Evolutionary conservation across 2,113 vertebrate genomes (phyloP).

Genomic region (Perca schrenkii): DNA sequence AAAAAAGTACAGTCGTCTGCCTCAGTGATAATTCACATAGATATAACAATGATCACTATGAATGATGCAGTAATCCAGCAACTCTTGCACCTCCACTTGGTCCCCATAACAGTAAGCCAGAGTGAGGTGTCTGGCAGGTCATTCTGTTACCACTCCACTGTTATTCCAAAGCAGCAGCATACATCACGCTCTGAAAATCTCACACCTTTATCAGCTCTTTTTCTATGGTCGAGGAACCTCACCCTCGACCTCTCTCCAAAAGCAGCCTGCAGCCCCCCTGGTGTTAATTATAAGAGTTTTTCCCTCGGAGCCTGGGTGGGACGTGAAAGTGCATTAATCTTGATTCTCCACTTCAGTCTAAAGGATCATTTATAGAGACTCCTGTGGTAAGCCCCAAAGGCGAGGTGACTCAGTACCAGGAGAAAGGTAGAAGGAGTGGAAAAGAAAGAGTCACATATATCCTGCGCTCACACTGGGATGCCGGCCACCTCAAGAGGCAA

Average conservation of each 20-base stretch:
- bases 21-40: slow-evolving; percentile 46
- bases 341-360: slow-evolving; percentile 82
- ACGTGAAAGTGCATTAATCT: slow-evolving; percentile 85
- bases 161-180: slow-evolving; percentile 52
- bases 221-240: slow-evolving; percentile 46
- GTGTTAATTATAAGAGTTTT: slow-evolving; percentile 83
- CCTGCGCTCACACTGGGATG: slow-evolving; percentile 48
- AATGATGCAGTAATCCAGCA: slow-evolving; percentile 51
- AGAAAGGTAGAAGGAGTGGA: slow-evolving; percentile 44
- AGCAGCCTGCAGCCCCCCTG: slow-evolving; percentile 71
- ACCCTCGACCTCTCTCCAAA: slow-evolving; percentile 54
- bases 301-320: slow-evolving; percentile 60
- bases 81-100: slow-evolving; percentile 49
- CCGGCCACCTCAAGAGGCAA: slow-evolving; percentile 50
- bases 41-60: slow-evolving; percentile 47
- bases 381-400: slow-evolving; percentile 80
- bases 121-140: slow-evolving; percentile 60
- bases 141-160: slow-evolving; percentile 45
- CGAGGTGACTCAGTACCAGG: slow-evolving; percentile 67
- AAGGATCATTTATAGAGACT: slow-evolving; percentile 83
- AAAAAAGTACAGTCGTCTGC: not conserved
- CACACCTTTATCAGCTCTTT: slow-evolving; percentile 60
- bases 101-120: slow-evolving; percentile 62
- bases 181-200: slow-evolving; percentile 51
- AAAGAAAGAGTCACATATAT: slow-evolving; percentile 45